phyloP scores from a whole-genome alignment of 2,888 invertebrate genomes.

The Capitulum mitella region DNA sequence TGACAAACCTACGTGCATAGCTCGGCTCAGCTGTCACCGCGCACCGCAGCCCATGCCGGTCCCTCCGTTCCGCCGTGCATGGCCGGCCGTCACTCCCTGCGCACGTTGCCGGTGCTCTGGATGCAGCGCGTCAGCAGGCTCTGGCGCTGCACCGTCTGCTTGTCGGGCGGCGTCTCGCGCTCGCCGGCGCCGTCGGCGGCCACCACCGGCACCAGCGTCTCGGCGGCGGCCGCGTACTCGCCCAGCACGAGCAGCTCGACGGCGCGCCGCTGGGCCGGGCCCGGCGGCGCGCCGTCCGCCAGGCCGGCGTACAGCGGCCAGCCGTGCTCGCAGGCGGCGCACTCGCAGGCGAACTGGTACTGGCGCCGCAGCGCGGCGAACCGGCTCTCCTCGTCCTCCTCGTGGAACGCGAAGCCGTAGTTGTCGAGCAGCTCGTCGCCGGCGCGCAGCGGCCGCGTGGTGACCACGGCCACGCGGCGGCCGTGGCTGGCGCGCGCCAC shows the following conservation, averaged over 20 bases:
- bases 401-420: constrained; percentile 48
- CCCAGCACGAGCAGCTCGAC: constrained; percentile 12
- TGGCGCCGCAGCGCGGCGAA: constrained; percentile 43
- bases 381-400: constrained; percentile 40
- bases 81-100: background rate
- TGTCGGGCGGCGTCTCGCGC: background rate
- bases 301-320: constrained; percentile 40
- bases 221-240: background rate
- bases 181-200: background rate
- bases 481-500: constrained; percentile 44
- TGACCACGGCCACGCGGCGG: constrained; percentile 21
- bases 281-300: constrained; percentile 2
- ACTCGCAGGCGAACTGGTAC: constrained; percentile 46
- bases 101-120: background rate
- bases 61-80: background rate
- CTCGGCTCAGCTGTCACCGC: too few species aligned
- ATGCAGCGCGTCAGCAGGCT: background rate
- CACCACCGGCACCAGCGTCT: background rate
- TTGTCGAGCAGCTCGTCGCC: constrained; percentile 47
- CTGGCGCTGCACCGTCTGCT: constrained; percentile 6
- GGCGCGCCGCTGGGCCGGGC: background rate
- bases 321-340: constrained; percentile 44
- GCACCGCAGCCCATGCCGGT: background rate
- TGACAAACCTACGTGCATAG: too few species aligned
- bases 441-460: constrained; percentile 40